Evolutionary conservation across 2,113 vertebrate genomes (phyloP), one percentile per base, ranked within the genome.

Genomic region (Hipposideros armiger): DNA sequence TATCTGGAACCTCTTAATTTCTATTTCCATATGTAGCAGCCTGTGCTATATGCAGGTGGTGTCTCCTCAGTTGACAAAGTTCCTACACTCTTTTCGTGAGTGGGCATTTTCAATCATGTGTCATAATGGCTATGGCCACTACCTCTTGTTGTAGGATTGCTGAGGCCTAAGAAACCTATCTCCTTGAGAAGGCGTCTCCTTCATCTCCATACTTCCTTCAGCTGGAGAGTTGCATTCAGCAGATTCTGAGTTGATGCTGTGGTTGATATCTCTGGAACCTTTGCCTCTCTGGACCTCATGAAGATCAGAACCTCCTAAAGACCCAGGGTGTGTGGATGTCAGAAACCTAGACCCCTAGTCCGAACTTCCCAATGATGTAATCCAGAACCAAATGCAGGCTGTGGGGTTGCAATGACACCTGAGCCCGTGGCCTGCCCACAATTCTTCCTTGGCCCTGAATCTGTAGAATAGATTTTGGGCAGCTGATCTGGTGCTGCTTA

Each of bases 241-340:
- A 52, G 19, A 88, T 88, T 84, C 30, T 88, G 64, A 84, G 16
- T 36, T 91, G 54, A 47, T 72, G 24, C 26, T 72, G 14, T 70
- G 54, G 22, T 78, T 84, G 70, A 47, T 69, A 92, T 70, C 66
- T 94, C 62, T 84, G 62, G 76, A 88, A 92, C 7, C 42, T 91
- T 42, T 72, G 47, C 11, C 47, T 47, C 42, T 72, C 15, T 66
- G 40, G 9, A 60, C 69, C 40, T 70, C 45, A 42, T 50, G 42
- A 86, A 80, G 66, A 73, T 26, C 26, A 80, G n/a, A 17, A 78
- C 17, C 50, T 74, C 36, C 83, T 74, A 26, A 84, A 67, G 67
- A 67, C 56, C 40, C 11, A 20, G 26, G 30, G 15, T 58, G 64
- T 56, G 17, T 77, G 54, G 83, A 72, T 50, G 47, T 50, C 40